These are phyloP conservation scores for Proteles cristata DNA, from an alignment of 2,113 vertebrate species.

Conservation along the genomic window DNA sequence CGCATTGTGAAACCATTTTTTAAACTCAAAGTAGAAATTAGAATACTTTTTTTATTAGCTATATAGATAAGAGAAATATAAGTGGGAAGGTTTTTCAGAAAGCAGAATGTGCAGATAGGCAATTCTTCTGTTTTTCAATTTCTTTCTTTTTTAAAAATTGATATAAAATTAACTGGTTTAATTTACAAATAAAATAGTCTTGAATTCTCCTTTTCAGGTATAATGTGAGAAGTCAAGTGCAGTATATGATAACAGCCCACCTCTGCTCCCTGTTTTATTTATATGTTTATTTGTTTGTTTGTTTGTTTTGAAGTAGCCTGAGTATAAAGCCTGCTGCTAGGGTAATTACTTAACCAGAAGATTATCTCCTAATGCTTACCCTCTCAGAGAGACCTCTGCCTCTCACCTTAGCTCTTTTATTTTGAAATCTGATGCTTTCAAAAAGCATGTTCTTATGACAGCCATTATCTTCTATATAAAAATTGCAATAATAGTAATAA, in stretches of 20 bases:
- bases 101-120: not conserved
- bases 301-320: not conserved
- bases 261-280: not conserved
- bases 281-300: not conserved
- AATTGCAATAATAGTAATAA: not conserved
- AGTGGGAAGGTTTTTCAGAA: not conserved
- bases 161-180: not conserved
- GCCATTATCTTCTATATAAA: not conserved
- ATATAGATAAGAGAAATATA: not conserved
- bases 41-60: not conserved
- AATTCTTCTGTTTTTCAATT: not conserved
- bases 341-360: not conserved
- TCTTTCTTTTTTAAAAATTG: not conserved
- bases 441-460: not conserved
- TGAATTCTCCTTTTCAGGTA: not conserved
- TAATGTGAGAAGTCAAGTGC: not conserved
- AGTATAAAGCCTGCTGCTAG: not conserved
- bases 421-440: not conserved
- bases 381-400: not conserved
- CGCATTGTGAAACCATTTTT: not conserved
- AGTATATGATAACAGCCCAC: fast-evolving
- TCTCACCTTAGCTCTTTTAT: not conserved
- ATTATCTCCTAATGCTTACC: no score
- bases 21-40: not conserved
- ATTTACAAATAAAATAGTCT: not conserved